A percentile compares a stretch with the other conserved stretches of the same genome.
phyloP scores from a whole-genome alignment of 2,113 vertebrate species.

The Calyptommatus sinebrachiatus region DNA sequence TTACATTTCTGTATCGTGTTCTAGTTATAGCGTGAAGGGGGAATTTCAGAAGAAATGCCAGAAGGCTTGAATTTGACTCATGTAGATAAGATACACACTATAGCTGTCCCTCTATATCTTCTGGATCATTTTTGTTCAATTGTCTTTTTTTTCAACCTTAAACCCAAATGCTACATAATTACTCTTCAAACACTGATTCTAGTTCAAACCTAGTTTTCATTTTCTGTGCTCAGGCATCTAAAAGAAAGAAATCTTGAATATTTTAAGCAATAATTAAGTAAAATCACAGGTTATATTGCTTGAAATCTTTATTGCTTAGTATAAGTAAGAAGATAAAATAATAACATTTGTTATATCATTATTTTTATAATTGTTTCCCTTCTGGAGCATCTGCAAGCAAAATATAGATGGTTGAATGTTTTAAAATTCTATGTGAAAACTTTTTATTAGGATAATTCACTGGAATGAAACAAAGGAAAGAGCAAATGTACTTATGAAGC shows the following conservation, averaged over 20 bases:
- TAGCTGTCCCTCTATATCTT: not conserved
- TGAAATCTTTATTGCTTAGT: not conserved
- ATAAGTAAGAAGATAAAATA: not conserved
- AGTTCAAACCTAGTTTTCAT: conserved; percentile 18
- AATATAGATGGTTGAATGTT: not conserved
- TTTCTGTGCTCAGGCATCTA: not conserved
- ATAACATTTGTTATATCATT: not conserved
- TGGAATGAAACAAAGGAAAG: not conserved
- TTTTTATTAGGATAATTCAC: fast-evolving
- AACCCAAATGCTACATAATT: conserved; percentile 1
- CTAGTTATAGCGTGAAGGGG: no score
- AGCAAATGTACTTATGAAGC: not conserved
- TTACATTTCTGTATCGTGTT: no score
- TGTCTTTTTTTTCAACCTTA: not conserved
- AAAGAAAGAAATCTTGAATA: not conserved
- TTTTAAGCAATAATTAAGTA: not conserved
- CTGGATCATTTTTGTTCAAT: not conserved
- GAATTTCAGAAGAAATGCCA: not conserved
- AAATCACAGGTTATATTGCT: not conserved
- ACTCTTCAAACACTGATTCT: conserved; percentile 38
- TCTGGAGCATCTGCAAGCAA: not conserved
- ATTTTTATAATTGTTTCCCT: not conserved
- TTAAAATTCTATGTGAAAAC: not conserved
- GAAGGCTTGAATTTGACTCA: not conserved
- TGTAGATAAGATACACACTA: no score